Evolutionary conservation across 2,888 invertebrate genomes (phyloP), one percentile per base, ranked within the genome.

Genomic region (Exephanes ischioxanthus): DNA sequence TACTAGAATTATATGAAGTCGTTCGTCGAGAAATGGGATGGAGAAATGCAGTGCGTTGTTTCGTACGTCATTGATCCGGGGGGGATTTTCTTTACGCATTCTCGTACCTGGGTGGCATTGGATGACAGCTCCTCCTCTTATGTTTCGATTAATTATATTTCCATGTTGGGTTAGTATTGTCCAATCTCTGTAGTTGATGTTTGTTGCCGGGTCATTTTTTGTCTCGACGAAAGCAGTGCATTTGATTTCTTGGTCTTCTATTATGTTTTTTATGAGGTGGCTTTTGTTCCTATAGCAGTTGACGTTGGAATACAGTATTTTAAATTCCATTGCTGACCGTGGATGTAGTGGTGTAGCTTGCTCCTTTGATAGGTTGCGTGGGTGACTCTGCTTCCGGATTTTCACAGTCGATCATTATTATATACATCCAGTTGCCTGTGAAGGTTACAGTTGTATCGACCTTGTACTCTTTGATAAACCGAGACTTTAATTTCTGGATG

Each of bases 111-210:
- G 19, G 53, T 53, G 53, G n/a, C 53, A 53, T 53, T 53, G 53
- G 6, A 53, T 53, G 53, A 53, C 16, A 6, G 53, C 53, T 16
- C 53, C 53, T 53, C 16, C 53, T 53, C 53, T n/a, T 53, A n/a
- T 53, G n/a, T 53, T 53, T 16, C 53, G 53, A n/a, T 53, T 53
- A 5, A 66, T 16, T 11, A 30, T 33, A 33, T 37, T 66, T n/a
- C 63, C 63, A 16, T 30, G 14, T 66, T 66, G 66, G 22, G 63
- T 45, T 19, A 77, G 7, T 37, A 33, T 37, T 19, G 16, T 19
- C 66, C 67, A 77, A 67, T 77, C 77, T 16, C 77, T 61, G 51
- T 77, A 58, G 22, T 45, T 61, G 26, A 66, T 77, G 67, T 67
- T 77, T 3, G 33, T 51, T 19, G 22, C 5, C 4, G 67, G 33